Evolutionary conservation across 2,797 vertebrate genomes (phyloP).

Genomic region (Xyrichtys novacula): DNA sequence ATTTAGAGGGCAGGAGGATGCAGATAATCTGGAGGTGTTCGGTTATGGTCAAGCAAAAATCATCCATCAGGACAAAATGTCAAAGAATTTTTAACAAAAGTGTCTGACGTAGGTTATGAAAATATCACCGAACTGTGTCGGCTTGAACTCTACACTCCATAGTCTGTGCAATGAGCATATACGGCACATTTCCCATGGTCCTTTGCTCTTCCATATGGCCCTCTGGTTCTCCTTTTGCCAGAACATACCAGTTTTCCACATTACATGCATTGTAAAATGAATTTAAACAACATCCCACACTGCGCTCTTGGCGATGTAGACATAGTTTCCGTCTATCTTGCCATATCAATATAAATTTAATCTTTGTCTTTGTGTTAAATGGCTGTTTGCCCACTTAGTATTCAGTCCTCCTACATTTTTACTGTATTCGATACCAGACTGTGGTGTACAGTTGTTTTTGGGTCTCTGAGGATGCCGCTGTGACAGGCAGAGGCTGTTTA

Average conservation of each 20-base stretch:
- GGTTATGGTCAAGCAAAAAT: not conserved
- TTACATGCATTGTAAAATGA: constrained; percentile 31
- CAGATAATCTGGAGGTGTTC: not conserved
- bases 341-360: constrained; percentile 51
- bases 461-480: constrained; percentile 41
- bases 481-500: constrained; percentile 72
- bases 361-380: constrained; percentile 15
- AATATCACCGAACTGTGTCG: no score
- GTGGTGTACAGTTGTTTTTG: constrained; percentile 25
- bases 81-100: not conserved
- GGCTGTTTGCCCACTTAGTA: not conserved
- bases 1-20: not conserved
- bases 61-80: not conserved
- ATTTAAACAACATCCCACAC: constrained; percentile 17
- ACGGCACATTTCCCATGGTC: not conserved
- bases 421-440: constrained; percentile 17
- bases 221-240: constrained; percentile 22
- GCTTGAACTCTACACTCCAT: no score
- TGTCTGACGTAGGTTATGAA: no score
- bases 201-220: constrained; percentile 21
- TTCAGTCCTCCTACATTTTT: not conserved
- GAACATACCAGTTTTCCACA: constrained; percentile 13
- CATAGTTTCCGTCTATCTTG: constrained; percentile 48
- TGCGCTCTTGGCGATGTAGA: constrained; percentile 33
- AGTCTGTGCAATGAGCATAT: not conserved